Conservation (phyloP, 2,113 vertebrate genomes). For the Campylomormyrus numenius region DNA sequence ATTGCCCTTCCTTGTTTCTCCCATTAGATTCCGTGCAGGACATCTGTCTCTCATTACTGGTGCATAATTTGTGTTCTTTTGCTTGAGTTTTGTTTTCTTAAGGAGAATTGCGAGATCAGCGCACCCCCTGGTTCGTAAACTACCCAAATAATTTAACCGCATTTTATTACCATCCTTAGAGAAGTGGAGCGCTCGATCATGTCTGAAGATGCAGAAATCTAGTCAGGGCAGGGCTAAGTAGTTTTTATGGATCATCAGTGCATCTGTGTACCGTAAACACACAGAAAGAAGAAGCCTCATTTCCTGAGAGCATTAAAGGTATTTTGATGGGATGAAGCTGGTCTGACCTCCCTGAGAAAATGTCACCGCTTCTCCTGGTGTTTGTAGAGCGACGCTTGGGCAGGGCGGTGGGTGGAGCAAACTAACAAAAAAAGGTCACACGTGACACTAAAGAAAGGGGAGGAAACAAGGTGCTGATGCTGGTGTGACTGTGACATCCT, state of each 20-base stretch:
- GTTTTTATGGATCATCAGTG: not conserved
- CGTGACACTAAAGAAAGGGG: not conserved
- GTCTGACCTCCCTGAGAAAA: constrained; percentile 9
- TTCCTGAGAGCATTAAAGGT: constrained; percentile 16
- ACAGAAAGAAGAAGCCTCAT: not conserved
- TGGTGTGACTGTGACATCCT: not conserved
- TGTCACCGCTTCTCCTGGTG: not conserved
- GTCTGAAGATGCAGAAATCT: not conserved
- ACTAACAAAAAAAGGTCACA: not conserved
- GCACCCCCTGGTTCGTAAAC: constrained; percentile 18
- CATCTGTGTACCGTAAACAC: not conserved
- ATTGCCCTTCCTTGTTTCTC: not conserved
- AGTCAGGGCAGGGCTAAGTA: not conserved
- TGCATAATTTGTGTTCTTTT: constrained; percentile 24
- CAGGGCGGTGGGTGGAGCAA: not conserved
- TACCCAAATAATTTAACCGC: constrained; percentile 19
- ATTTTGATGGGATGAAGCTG: not conserved
- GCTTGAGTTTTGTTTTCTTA: constrained; percentile 21
- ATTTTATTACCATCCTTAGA: not conserved
- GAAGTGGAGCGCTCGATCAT: not conserved
- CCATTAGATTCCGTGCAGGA: not conserved
- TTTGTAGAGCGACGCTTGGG: not conserved
- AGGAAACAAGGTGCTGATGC: not conserved
- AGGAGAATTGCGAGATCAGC: constrained; percentile 15
- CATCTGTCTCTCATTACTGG: constrained; percentile 24